Evolutionary conservation across 1,140 invertebrate species (phyloP), one percentile per base, ranked within the genome.

Genomic region (Drosophila lini): DNA sequence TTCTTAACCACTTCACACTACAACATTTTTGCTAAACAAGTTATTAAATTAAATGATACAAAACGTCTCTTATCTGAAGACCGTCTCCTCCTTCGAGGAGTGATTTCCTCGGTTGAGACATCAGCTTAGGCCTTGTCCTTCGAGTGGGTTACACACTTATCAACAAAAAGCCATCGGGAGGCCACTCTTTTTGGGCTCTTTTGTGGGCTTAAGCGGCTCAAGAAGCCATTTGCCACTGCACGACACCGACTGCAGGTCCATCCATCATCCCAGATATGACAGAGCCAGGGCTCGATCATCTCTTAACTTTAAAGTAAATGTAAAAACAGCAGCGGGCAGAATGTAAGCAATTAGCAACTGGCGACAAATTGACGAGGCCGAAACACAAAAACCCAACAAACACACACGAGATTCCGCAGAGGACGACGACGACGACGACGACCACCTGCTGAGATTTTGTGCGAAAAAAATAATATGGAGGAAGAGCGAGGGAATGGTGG

Each of bases 371-470:
- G 83, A 74, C 80, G 80, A 63, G 53, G 58, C 48, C 55, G 47
- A 67, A 44, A 55, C n/a, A 55, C 40, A 59, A 60, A 74, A 68
- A 62, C 59, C 44, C 48, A 42, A 15, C 15, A 19, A 63, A 50
- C 25, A 77, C 44, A 52, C 45, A 42, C 41, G 16, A 40, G 56
- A 52, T 56, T 71, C 52, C 65, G 42, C 38, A 32, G 61, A 42
- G 61, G 25, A 19, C 15, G 9, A 34, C 15, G 16, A 25, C 16
- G 16, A 25, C 16, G 16, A 42, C 34, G 19, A 31, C 28, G 69
- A 59, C 77, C 84, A 88, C 84, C 84, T 88, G 84, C 80, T 19
- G 67, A 53, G 82, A 67, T 74, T 81, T 88, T 86, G 83, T 88
- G 83, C 82, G 82, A 86, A 85, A 85, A 83, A 40, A 45, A 25